Percentiles rank a stretch among this genome's conserved stretches.
Evolutionary conservation across 2,888 invertebrate genomes (phyloP).

Genomic region (Caenorhabditis sp.): DNA sequence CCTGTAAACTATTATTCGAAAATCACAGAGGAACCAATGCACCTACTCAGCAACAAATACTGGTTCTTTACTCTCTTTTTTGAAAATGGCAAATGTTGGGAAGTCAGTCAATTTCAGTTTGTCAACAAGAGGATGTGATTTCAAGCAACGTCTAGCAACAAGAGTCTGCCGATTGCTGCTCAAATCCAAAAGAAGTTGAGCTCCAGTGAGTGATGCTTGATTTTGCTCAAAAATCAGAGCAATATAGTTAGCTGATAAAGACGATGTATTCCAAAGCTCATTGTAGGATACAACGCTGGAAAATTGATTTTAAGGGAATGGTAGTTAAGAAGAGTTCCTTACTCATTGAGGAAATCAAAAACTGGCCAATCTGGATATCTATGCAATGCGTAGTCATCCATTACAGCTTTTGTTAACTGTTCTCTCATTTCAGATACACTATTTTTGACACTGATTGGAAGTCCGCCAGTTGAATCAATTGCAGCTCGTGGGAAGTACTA

Average conservation of each 20-base stretch:
- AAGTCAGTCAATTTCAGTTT: conserved; percentile 67
- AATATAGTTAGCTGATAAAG: conserved; percentile 52
- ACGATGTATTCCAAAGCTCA: conserved; percentile 63
- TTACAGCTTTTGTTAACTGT: conserved; percentile 58
- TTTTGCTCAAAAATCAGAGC: conserved; percentile 67
- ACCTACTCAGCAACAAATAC: conserved; percentile 63
- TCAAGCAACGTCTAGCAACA: conserved; percentile 56
- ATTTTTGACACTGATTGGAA: conserved; percentile 59
- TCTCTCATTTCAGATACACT: conserved; percentile 67
- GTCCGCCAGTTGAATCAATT: conserved; percentile 50
- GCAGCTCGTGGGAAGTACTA: conserved; percentile 68
- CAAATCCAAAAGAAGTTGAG: conserved; percentile 67
- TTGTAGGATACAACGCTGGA: conserved; percentile 65
- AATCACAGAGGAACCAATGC: background rate
- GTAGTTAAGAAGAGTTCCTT: conserved; percentile 15
- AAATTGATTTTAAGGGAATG: no score
- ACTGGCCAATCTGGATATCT: conserved; percentile 68
- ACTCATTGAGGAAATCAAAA: conserved; percentile 68
- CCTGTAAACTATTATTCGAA: conserved; percentile 37
- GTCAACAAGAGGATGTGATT: conserved; percentile 61
- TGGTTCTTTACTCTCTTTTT: conserved; percentile 63
- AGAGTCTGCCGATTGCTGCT: conserved; percentile 54
- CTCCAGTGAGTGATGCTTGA: conserved; percentile 61
- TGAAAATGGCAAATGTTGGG: conserved; percentile 67
- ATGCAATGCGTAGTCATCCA: conserved; percentile 65